A percentile compares a stretch with the other conserved stretches of the same genome.
Evolutionary conservation across 2,797 vertebrate species (phyloP).

Genomic region (Masticophis lateralis): DNA sequence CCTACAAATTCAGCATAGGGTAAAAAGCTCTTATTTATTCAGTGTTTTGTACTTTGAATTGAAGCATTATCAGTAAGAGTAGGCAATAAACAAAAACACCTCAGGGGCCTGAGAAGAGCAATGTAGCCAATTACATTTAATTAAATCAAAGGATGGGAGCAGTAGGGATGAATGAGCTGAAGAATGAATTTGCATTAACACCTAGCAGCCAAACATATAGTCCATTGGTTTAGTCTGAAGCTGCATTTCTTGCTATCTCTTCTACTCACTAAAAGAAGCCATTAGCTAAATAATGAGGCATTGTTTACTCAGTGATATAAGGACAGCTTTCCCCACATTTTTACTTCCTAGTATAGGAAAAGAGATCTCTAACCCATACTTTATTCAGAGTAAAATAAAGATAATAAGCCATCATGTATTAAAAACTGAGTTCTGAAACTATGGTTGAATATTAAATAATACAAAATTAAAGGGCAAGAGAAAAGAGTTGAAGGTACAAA

Average conservation of each 20-base stretch:
- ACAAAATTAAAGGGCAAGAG: neutral
- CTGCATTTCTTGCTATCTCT: slow-evolving; percentile 76
- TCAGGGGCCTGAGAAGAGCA: slow-evolving; percentile 82
- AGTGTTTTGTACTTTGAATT: slow-evolving; percentile 78
- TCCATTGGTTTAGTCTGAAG: slow-evolving; percentile 73
- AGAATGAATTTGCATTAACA: slow-evolving; percentile 85
- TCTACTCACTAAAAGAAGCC: slow-evolving; percentile 79
- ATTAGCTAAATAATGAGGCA: slow-evolving; percentile 82
- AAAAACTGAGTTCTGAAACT: slow-evolving; percentile 1
- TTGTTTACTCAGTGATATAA: slow-evolving; percentile 79
- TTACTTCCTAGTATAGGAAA: slow-evolving; percentile 69
- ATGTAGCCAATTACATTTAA: slow-evolving; percentile 84
- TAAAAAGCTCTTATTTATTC: slow-evolving; percentile 75
- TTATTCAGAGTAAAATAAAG: slow-evolving; percentile 48
- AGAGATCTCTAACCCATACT: slow-evolving; percentile 70
- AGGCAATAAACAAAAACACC: slow-evolving; percentile 84
- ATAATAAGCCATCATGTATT: slow-evolving; percentile 41
- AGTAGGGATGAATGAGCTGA: slow-evolving; percentile 78
- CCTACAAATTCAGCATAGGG: slow-evolving; percentile 70
- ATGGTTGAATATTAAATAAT: neutral
- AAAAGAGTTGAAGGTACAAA: neutral
- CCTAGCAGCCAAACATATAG: slow-evolving; percentile 79
- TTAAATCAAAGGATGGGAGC: slow-evolving; percentile 83
- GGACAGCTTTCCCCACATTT: slow-evolving; percentile 73
- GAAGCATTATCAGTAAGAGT: slow-evolving; percentile 78